A percentile compares a stretch with the other conserved stretches of the same genome.
Conservation (phyloP, 2,113 vertebrate genomes). For the Macroglossus sobrinus region DNA sequence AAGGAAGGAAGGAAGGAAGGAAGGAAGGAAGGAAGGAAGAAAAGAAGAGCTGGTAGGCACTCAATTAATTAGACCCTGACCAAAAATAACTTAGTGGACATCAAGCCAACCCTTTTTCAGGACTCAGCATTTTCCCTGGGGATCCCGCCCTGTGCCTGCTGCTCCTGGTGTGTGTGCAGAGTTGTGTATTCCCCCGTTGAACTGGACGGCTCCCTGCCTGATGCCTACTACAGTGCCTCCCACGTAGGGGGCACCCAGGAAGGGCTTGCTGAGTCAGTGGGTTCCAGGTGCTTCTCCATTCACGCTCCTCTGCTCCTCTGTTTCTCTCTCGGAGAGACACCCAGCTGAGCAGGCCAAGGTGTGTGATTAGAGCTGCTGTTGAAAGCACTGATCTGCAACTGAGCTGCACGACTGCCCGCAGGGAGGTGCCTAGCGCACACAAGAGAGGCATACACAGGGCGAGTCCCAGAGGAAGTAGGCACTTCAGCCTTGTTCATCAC, state of each 20-base stretch:
- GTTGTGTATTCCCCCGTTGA: fast-evolving
- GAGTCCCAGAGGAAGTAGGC: fast-evolving
- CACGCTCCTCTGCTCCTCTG: too few species aligned
- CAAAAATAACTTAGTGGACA: neutral
- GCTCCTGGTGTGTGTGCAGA: neutral
- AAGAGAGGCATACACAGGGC: fast-evolving
- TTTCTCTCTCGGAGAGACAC: neutral
- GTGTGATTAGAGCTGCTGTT: fast-evolving
- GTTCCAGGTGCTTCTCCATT: too few species aligned
- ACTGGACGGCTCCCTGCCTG: neutral
- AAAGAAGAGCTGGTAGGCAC: fast-evolving
- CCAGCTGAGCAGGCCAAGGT: neutral
- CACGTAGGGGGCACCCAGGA: too few species aligned
- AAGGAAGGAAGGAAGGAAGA: neutral
- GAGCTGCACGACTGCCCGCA: fast-evolving
- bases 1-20: too few species aligned
- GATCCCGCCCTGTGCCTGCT: neutral
- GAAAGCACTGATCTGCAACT: fast-evolving
- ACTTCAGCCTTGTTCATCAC: fast-evolving
- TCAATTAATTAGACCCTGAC: neutral
- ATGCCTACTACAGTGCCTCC: neutral
- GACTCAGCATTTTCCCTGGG: neutral
- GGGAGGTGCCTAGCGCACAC: neutral
- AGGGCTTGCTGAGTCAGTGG: fast-evolving
- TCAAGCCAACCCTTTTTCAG: neutral